Conservation (phyloP, 2,888 invertebrate species). For the Andrena flavipes region DNA sequence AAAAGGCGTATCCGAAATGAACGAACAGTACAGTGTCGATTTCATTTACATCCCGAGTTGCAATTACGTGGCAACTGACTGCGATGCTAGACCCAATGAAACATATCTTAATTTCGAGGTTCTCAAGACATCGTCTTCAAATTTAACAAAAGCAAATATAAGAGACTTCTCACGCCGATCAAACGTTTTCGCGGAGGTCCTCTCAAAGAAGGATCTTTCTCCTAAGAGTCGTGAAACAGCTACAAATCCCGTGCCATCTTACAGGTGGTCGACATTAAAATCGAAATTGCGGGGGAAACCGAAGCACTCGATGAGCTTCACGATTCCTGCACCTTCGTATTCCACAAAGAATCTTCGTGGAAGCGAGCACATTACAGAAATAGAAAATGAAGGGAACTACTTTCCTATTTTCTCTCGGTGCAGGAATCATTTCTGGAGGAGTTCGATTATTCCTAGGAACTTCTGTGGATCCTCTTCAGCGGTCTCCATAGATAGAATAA, state of each 20-base stretch:
- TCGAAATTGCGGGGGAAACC: background rate
- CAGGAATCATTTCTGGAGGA: slow-evolving; percentile 19
- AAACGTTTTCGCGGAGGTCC: background rate
- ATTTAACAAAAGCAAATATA: too few relatives aligned
- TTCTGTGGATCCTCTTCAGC: slow-evolving; percentile 34
- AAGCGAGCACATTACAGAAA: background rate
- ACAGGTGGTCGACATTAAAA: background rate
- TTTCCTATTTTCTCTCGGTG: background rate
- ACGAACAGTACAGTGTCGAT: slow-evolving; percentile 1
- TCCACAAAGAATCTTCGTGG: background rate
- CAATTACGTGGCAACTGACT: background rate
- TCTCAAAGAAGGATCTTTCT: background rate
- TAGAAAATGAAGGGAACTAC: background rate
- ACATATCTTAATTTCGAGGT: background rate
- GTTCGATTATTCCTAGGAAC: slow-evolving; percentile 2
- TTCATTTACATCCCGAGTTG: background rate
- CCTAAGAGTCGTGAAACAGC: background rate
- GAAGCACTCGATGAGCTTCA: background rate
- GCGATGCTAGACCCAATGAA: background rate
- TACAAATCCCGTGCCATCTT: background rate
- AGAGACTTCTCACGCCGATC: background rate
- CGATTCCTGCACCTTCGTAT: background rate
- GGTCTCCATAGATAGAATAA: slow-evolving; percentile 70
- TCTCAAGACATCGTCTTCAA: background rate
- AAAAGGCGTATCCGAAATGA: background rate